phyloP scores from a whole-genome alignment of 2,113 vertebrate genomes.

The Etia nguti region DNA sequence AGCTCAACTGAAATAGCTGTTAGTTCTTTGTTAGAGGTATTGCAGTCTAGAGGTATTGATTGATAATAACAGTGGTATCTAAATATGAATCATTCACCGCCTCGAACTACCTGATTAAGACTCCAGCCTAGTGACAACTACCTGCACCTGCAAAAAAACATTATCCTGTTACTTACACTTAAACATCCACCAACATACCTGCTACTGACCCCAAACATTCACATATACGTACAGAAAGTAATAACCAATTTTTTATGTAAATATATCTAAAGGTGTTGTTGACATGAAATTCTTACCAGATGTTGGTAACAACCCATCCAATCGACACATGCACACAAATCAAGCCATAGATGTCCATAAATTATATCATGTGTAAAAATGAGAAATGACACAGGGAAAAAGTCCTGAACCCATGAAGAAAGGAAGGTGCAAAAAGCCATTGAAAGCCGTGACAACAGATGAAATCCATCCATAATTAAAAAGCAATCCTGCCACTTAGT shows the following conservation, averaged over 20 bases:
- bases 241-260: neutral
- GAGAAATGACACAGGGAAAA: no score
- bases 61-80: neutral
- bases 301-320: no score
- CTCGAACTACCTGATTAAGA: neutral
- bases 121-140: neutral
- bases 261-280: neutral
- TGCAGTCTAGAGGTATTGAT: neutral
- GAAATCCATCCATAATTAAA: no score
- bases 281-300: neutral
- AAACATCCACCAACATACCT: neutral
- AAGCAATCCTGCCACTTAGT: no score
- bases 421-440: no score
- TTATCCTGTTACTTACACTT: neutral
- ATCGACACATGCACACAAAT: no score
- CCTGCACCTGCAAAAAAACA: neutral
- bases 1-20: neutral
- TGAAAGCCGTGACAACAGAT: no score
- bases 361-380: no score
- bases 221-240: neutral
- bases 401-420: no score
- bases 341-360: no score
- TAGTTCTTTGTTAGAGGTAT: neutral
- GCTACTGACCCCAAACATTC: neutral
- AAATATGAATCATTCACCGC: fast-evolving